Base-by-base conservation (phyloP, 2,888 invertebrate species). In the Leptura quadrifasciata region DNA sequence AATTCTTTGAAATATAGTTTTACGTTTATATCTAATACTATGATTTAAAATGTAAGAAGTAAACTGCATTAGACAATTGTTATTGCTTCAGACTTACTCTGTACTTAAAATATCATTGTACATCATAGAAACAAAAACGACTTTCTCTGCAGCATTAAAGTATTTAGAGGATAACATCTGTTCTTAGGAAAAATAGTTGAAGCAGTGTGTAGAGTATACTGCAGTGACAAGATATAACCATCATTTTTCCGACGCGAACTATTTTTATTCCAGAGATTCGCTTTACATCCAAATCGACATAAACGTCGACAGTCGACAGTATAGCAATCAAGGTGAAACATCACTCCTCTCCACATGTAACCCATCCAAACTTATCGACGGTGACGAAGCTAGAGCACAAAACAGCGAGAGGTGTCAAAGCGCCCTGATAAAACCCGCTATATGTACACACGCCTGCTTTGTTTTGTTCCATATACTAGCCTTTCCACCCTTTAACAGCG, bases 321-420 rank as follows among this genome's bases (percentile, higher is more conserved):
- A 54, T 39, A 58, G 71, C 75, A 75, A 75, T 75, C 75, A 75
- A 71, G 72, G 75, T 72, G 65, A 70, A 67, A 70, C 67, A 75
- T 75, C 67, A 75, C 65, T 75, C 61, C 75, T 72, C 71, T 58
- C 71, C 54, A 67, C 61, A 57, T 67, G 67, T 72, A 72, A 75
- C 75, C 71, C 70, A 75, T 64, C 64, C 70, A 35, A 58, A 20
- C 20, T 52, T 69, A 35, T 61, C 64, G 64, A 55, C 57, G 72
- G 55, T 54, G 72, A 72, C 60, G 27, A 54, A 72, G 47, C 69
- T n/a, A 52, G 8, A 57, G 69, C 31, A 57, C 69, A 57, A 35
- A 69, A 69, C 69, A 69, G 39, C 69, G 58, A 35, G 35, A 24
- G 69, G 69, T 69, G 69, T 69, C 69, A 72, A 64, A 55, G 72